These are phyloP conservation scores for Morus bassanus DNA, from an alignment of 2,797 vertebrate species.

Conservation along the genomic window DNA sequence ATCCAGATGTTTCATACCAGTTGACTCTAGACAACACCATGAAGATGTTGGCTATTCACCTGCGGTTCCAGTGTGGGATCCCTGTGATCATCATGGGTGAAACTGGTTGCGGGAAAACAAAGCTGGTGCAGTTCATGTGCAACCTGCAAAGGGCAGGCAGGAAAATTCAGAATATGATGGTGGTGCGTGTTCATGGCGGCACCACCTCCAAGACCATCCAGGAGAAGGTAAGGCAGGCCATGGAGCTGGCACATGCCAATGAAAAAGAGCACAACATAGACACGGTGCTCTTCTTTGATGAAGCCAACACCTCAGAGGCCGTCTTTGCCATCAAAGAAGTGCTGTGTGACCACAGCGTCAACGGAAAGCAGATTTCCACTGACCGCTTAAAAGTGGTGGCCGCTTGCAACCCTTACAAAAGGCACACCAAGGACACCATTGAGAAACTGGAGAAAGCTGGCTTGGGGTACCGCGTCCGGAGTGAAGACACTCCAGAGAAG, in stretches of 20 bases:
- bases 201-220: constrained; percentile 79
- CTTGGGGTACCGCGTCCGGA: constrained; percentile 81
- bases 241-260: constrained; percentile 70
- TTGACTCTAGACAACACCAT: constrained; percentile 83
- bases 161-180: constrained; percentile 75
- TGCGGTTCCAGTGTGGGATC: constrained; percentile 82
- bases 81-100: constrained; percentile 85
- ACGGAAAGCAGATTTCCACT: constrained; percentile 65
- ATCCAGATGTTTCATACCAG: constrained; percentile 82
- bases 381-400: constrained; percentile 80
- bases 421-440: constrained; percentile 77
- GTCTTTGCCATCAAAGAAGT: constrained; percentile 83
- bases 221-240: constrained; percentile 77
- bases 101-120: constrained; percentile 82
- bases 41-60: constrained; percentile 85
- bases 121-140: constrained; percentile 81
- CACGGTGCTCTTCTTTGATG: constrained; percentile 83
- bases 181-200: constrained; percentile 81
- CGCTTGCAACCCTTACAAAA: constrained; percentile 84
- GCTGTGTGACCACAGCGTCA: constrained; percentile 76
- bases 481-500: constrained; percentile 78
- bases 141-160: constrained; percentile 73
- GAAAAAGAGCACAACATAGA: constrained; percentile 60
- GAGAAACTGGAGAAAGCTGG: constrained; percentile 79
- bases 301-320: constrained; percentile 84